These are phyloP conservation scores for Epirrhoe tristata DNA, from an alignment of 2,888 invertebrate genomes.

Conservation along the genomic window DNA sequence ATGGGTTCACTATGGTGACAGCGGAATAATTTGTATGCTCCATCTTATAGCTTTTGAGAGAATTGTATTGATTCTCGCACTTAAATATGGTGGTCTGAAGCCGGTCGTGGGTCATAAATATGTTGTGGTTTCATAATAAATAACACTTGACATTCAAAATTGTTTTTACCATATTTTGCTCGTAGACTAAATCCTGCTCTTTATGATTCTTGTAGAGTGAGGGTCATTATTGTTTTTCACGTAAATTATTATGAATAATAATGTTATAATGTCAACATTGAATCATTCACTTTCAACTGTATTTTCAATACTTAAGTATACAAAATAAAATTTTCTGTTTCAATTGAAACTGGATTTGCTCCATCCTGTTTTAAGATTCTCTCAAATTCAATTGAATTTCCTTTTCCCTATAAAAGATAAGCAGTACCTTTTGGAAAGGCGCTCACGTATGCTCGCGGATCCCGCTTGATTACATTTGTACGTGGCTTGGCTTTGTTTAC, in stretches of 20 bases:
- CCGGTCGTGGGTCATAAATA: slow-evolving; percentile 71
- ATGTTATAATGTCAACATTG: neutral
- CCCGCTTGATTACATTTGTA: slow-evolving; percentile 69
- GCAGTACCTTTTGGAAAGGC: slow-evolving; percentile 10
- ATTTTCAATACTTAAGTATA: neutral
- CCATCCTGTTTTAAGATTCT: neutral
- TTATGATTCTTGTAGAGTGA: neutral
- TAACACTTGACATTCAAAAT: slow-evolving; percentile 64
- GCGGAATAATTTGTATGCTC: slow-evolving; percentile 69
- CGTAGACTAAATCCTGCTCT: slow-evolving; percentile 36
- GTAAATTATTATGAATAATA: neutral
- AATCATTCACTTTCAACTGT: neutral
- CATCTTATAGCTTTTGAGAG: slow-evolving; percentile 67
- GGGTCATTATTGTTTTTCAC: neutral
- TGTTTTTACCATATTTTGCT: slow-evolving; percentile 52
- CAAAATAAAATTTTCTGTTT: neutral
- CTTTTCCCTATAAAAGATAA: neutral
- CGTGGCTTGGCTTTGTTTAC: slow-evolving; percentile 58
- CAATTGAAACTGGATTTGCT: neutral
- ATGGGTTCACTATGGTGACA: slow-evolving; percentile 69
- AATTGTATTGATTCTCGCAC: slow-evolving; percentile 76
- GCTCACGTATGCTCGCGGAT: slow-evolving; percentile 72
- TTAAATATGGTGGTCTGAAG: slow-evolving; percentile 51
- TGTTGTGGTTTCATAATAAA: slow-evolving; percentile 60
- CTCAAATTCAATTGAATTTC: neutral